Percentiles rank a stretch among this genome's conserved stretches.
Evolutionary conservation across 2,797 vertebrate genomes (phyloP).

Genomic region (Thripadectes ignobilis): DNA sequence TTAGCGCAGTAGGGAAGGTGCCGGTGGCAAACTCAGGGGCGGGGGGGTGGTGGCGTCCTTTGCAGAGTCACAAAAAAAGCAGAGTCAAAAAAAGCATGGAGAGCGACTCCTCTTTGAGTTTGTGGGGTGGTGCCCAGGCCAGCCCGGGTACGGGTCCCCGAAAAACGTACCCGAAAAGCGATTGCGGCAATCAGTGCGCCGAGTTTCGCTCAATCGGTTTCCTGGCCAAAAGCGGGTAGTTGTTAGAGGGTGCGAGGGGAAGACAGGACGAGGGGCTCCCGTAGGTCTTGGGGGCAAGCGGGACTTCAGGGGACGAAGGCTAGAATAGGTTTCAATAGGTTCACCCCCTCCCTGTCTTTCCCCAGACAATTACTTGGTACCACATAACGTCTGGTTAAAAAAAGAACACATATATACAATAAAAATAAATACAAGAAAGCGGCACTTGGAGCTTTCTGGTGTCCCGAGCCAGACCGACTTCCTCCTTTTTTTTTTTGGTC

Average conservation of each 20-base stretch:
- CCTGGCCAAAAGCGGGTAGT: background rate
- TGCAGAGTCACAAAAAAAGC: background rate
- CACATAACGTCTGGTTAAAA: background rate
- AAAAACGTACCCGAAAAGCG: background rate
- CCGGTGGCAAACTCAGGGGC: background rate
- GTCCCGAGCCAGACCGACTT: background rate
- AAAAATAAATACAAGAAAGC: constrained; percentile 19
- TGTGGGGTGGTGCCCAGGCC: background rate
- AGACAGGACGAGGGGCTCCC: background rate
- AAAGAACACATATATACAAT: background rate
- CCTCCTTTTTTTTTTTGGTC: background rate
- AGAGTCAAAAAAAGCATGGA: background rate
- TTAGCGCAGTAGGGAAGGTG: accelerated
- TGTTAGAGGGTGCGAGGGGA: background rate
- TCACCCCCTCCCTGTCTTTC: background rate
- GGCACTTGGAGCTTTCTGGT: background rate
- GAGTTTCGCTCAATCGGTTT: background rate
- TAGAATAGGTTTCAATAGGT: background rate
- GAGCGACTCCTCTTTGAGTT: background rate
- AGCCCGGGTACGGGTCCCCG: background rate
- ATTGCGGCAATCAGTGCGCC: background rate
- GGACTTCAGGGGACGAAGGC: background rate
- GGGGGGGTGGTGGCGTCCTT: background rate
- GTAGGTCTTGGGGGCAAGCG: background rate
- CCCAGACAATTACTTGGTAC: background rate